phyloP scores from a whole-genome alignment of 2,113 vertebrate genomes.

The Elephantulus edwardii region DNA sequence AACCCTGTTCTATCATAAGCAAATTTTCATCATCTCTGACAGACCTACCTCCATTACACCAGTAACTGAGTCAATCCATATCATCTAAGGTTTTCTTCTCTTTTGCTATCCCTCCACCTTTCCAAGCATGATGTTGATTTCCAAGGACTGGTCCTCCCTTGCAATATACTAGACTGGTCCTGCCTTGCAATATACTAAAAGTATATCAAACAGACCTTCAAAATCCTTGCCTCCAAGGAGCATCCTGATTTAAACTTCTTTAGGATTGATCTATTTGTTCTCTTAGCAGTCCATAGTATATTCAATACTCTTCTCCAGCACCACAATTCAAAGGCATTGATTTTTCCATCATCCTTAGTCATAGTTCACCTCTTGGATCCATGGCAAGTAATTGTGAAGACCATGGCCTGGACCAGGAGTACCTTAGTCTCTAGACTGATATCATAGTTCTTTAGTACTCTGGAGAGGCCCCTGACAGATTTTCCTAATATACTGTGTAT shows the following conservation, averaged over 20 bases:
- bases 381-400: not conserved
- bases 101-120: too few species aligned
- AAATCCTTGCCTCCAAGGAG: not conserved
- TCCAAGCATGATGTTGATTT: too few species aligned
- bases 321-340: not conserved
- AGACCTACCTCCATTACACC: too few species aligned
- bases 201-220: not conserved
- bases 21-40: too few species aligned
- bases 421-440: not conserved
- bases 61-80: too few species aligned
- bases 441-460: not conserved
- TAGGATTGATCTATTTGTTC: not conserved
- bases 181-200: not conserved
- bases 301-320: not conserved
- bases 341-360: not conserved
- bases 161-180: not conserved
- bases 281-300: not conserved
- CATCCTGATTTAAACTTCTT: not conserved
- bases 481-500: not conserved
- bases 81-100: too few species aligned
- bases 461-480: not conserved
- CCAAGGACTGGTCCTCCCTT: too few species aligned
- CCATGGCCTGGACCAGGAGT: not conserved
- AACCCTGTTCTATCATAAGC: too few species aligned
- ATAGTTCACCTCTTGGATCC: not conserved